These are phyloP conservation scores for Pelusios castaneus DNA, from an alignment of 2,113 vertebrate species.

Conservation along the genomic window DNA sequence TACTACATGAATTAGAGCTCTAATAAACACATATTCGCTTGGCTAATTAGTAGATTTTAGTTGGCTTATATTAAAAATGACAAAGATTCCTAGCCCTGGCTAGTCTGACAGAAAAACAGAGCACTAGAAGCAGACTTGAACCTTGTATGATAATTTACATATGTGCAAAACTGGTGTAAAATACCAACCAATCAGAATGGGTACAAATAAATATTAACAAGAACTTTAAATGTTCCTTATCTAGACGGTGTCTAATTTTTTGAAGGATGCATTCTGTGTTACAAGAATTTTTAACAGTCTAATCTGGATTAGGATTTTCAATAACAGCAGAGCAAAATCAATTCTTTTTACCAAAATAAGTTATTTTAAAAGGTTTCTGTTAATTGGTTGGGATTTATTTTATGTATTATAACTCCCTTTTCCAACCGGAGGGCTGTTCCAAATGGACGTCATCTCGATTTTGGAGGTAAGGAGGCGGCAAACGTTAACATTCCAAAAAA, in stretches of 20 bases:
- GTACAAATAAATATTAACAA: not conserved
- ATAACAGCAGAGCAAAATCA: not conserved
- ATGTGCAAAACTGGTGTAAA: not conserved
- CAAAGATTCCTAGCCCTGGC: conserved; percentile 4
- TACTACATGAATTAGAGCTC: conserved; percentile 37
- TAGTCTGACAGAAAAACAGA: not conserved
- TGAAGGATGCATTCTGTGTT: not conserved
- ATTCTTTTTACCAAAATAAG: not conserved
- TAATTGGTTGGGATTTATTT: not conserved
- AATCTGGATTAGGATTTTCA: not conserved
- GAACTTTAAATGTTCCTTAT: not conserved
- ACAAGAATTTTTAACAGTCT: not conserved
- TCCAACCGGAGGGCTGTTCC: not conserved
- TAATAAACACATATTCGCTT: conserved; percentile 33
- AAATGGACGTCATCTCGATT: not conserved
- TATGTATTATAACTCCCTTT: not conserved
- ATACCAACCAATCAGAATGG: not conserved
- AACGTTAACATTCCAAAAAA: not conserved
- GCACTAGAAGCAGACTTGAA: not conserved
- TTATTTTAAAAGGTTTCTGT: not conserved
- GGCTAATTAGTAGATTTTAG: conserved; percentile 44
- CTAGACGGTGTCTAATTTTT: not conserved
- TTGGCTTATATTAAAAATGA: conserved; percentile 32
- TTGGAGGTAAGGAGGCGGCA: not conserved
- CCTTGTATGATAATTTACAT: not conserved